A percentile compares a stretch with the other conserved stretches of the same genome.
These are phyloP conservation scores for Leptura quadrifasciata DNA, from an alignment of 2,888 invertebrate genomes.

Conservation along the genomic window DNA sequence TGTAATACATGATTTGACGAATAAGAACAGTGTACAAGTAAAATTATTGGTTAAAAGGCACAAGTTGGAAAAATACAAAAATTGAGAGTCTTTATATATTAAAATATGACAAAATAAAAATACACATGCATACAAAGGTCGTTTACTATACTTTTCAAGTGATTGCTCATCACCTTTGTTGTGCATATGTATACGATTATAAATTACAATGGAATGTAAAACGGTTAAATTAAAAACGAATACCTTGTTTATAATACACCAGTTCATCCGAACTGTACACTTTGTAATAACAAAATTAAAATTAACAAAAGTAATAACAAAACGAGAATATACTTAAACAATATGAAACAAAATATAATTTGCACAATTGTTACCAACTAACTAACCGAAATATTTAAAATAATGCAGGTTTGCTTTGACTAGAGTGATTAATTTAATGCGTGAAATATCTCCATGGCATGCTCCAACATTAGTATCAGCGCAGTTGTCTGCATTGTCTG, in stretches of 20 bases:
- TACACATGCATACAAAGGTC: slow-evolving; percentile 14
- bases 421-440: not conserved
- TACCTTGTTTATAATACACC: slow-evolving; percentile 23
- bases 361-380: not conserved
- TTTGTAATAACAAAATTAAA: slow-evolving; percentile 23
- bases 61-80: slow-evolving; percentile 72
- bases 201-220: slow-evolving; percentile 45
- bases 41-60: slow-evolving; percentile 72
- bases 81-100: slow-evolving; percentile 48
- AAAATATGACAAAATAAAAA: slow-evolving; percentile 35
- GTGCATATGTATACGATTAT: slow-evolving; percentile 15
- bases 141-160: not conserved
- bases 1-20: slow-evolving; percentile 68
- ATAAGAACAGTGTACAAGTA: slow-evolving; percentile 68
- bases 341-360: not conserved
- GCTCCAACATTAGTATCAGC: not conserved
- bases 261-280: slow-evolving; percentile 25
- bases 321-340: not conserved
- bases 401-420: not conserved
- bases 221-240: slow-evolving; percentile 20
- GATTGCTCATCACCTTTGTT: not conserved
- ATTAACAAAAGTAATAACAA: slow-evolving; percentile 23
- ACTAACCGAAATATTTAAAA: not conserved
- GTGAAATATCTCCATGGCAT: not conserved
- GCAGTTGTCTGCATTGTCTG: not conserved